Evolutionary conservation across 2,797 vertebrate genomes (phyloP), one percentile per base, ranked within the genome.

Genomic region (Gouania willdenowi): DNA sequence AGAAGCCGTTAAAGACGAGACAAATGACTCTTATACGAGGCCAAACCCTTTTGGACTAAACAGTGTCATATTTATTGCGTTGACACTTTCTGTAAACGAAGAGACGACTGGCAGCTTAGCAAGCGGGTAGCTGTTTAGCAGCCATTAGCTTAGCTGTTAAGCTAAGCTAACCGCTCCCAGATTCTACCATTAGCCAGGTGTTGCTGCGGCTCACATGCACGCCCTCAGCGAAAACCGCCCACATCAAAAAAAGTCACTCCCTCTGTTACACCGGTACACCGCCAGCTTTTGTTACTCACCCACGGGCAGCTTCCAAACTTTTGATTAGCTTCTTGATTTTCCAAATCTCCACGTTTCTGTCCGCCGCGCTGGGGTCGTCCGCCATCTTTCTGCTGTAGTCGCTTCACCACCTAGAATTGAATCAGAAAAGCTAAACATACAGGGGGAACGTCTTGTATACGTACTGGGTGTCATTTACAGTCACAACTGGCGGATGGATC

Each of bases 271-370:
- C 3, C 0, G 1, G 5, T 5, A 33, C 17, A 42, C 10, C 3
- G 1, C 10, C 13, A 2, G 1, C 11, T 21, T 3, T 22, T 21
- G 27, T 29, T 32, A 22, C 93, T 86, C 85, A 97, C 95, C 94
- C 95, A 48, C 94, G 91, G 63, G 95, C 94, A 62, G 94, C 94
- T 83, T 97, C 93, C 81, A 98, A 90, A 91, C 94, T 98, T 88
- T 96, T 97, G 69, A 98, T 97, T 84, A 98, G 94, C 86, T 98
- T 98, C 90, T 98, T 98, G 88, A 98, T 98, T 89, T 97, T 98
- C 95, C 95, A 98, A 80, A 98, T 98, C 85, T 98, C 94, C 92
- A 98, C 94, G 89, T 97, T 98, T 89, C 95, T 92, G 82, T 98
- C 95, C 82, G 94, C 92, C 87, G 93, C 92, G 85, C 90, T 97